These are phyloP conservation scores for Luperina nickerlii DNA, from an alignment of 2,888 invertebrate genomes.

Conservation along the genomic window DNA sequence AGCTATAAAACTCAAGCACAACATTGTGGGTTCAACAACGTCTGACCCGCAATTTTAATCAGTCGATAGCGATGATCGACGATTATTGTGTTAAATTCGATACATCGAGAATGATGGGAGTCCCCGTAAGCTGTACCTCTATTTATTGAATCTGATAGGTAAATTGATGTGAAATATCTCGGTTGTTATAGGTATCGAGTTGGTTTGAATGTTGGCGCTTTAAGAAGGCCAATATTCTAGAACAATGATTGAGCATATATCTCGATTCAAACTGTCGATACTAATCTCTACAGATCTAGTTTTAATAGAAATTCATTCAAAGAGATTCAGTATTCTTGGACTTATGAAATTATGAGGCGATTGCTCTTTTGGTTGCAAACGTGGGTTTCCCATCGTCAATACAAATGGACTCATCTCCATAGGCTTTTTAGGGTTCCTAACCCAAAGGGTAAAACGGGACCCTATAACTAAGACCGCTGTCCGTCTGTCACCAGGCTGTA, in stretches of 20 bases:
- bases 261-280: background rate
- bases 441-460: no score
- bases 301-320: background rate
- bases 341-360: background rate
- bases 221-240: slow-evolving; percentile 1
- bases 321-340: background rate
- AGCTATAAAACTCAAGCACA: slow-evolving; percentile 55
- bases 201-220: slow-evolving; percentile 16
- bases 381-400: background rate
- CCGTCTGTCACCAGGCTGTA: no score
- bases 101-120: slow-evolving; percentile 60
- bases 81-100: slow-evolving; percentile 71
- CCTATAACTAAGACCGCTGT: no score
- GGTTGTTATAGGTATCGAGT: slow-evolving; percentile 17
- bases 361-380: background rate
- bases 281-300: background rate
- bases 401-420: no score
- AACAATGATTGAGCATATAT: background rate
- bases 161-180: slow-evolving; percentile 63
- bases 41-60: slow-evolving; percentile 75
- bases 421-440: no score
- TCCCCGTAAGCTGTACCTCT: slow-evolving; percentile 51
- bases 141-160: slow-evolving; percentile 65
- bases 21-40: slow-evolving; percentile 64
- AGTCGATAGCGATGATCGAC: slow-evolving; percentile 71